Evolutionary conservation across 2,113 vertebrate species (phyloP).

Genomic region (Anhinga rufa): DNA sequence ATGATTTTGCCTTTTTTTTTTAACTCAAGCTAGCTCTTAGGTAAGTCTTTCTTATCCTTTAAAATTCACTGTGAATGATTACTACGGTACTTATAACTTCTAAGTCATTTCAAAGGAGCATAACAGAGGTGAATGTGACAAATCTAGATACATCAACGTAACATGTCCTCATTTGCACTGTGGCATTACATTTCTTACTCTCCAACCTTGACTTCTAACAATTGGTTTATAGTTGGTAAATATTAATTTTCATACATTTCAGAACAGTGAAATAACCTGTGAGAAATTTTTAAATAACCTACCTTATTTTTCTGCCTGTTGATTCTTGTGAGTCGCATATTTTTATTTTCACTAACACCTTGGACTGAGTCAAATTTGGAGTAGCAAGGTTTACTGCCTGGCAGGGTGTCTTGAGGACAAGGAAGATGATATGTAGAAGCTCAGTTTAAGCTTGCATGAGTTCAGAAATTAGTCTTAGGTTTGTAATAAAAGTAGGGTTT

Average conservation of each 20-base stretch:
- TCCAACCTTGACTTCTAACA: neutral
- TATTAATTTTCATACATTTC: neutral
- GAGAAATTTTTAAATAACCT: neutral
- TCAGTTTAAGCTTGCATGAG: neutral
- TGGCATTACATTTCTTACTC: neutral
- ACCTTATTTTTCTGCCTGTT: neutral
- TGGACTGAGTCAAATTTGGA: rapidly evolving
- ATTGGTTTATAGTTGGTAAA: neutral
- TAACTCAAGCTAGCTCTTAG: neutral
- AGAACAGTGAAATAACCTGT: neutral
- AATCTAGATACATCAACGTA: neutral
- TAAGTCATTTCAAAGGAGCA: neutral
- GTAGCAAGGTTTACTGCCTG: neutral
- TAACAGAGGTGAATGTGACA: neutral
- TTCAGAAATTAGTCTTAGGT: neutral
- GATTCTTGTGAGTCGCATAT: neutral
- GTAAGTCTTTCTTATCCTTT: neutral
- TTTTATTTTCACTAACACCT: neutral
- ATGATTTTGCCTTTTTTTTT: neutral
- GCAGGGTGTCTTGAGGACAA: neutral
- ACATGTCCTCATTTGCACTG: neutral
- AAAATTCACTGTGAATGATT: neutral
- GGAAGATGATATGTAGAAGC: neutral
- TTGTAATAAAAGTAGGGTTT: neutral
- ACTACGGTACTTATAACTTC: neutral